These are phyloP conservation scores for Pipa parva DNA, from an alignment of 2,113 vertebrate species.

Conservation along the genomic window DNA sequence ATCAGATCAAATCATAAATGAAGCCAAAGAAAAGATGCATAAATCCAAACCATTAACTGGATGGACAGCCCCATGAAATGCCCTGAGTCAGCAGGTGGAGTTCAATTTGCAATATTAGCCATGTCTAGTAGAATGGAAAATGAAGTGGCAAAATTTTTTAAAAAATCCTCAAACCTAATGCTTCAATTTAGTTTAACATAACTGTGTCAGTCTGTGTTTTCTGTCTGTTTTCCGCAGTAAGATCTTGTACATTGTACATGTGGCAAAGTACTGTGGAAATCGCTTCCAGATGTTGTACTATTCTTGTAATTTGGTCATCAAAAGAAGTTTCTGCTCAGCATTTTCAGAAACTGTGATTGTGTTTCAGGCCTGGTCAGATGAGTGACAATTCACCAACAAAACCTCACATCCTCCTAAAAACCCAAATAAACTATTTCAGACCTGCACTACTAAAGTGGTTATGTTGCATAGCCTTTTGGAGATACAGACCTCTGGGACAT, in stretches of 20 bases:
- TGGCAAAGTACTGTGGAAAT: conserved; percentile 32
- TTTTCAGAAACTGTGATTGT: neutral
- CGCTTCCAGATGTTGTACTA: conserved; percentile 26
- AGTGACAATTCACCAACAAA: too few relatives aligned
- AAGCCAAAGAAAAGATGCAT: too few relatives aligned
- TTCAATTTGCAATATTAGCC: neutral
- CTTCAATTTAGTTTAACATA: neutral
- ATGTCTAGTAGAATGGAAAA: neutral
- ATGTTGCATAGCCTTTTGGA: too few relatives aligned
- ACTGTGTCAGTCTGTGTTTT: neutral
- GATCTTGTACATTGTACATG: conserved; percentile 21
- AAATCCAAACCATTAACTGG: too few relatives aligned
- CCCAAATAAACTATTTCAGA: too few relatives aligned
- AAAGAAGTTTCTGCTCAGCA: conserved; percentile 26
- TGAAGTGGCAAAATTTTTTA: neutral
- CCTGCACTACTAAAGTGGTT: too few relatives aligned
- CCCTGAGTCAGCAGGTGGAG: too few relatives aligned
- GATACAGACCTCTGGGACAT: too few relatives aligned
- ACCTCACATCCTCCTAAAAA: too few relatives aligned
- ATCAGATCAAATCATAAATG: too few relatives aligned
- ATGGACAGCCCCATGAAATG: too few relatives aligned
- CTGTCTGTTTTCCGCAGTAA: neutral
- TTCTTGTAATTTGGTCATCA: conserved; percentile 12
- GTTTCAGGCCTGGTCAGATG: too few relatives aligned
- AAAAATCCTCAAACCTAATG: neutral